Evolutionary conservation across 2,113 vertebrate species (phyloP).

Genomic region (Perca schrenkii): DNA sequence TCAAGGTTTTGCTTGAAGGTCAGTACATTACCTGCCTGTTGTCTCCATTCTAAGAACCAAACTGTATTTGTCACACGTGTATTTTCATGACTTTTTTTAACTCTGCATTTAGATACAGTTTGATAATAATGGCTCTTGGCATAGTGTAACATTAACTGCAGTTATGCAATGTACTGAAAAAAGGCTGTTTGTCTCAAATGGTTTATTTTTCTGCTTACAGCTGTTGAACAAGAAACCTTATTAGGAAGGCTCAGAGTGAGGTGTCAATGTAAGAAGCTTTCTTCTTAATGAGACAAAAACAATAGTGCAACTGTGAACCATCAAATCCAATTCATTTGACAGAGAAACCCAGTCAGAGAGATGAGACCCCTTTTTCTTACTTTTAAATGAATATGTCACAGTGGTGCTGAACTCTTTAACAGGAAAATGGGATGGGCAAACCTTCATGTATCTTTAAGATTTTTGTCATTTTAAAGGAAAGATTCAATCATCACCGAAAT

Average conservation of each 20-base stretch:
- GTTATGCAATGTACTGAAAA: constrained; percentile 29
- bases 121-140: constrained; percentile 32
- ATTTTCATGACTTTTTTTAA: constrained; percentile 7
- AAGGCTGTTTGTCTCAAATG: constrained; percentile 25
- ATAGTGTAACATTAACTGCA: constrained; percentile 43
- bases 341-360: neutral
- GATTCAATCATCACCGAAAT: constrained; percentile 44
- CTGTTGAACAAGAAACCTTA: constrained; percentile 6
- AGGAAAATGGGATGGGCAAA: constrained; percentile 4
- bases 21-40: constrained; percentile 8
- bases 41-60: constrained; percentile 19
- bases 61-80: constrained; percentile 9
- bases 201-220: constrained; percentile 20
- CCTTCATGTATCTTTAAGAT: constrained; percentile 15
- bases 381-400: neutral
- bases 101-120: constrained; percentile 13
- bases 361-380: neutral
- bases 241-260: neutral
- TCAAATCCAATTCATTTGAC: neutral
- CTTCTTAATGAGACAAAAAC: constrained; percentile 8
- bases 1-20: constrained; percentile 46
- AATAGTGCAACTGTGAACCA: neutral
- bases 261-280: constrained; percentile 11
- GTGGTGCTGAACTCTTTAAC: constrained; percentile 27
- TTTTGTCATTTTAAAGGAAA: constrained; percentile 44